Evolutionary conservation across 2,888 invertebrate species (phyloP).

Genomic region (Synergus gifuensis): DNA sequence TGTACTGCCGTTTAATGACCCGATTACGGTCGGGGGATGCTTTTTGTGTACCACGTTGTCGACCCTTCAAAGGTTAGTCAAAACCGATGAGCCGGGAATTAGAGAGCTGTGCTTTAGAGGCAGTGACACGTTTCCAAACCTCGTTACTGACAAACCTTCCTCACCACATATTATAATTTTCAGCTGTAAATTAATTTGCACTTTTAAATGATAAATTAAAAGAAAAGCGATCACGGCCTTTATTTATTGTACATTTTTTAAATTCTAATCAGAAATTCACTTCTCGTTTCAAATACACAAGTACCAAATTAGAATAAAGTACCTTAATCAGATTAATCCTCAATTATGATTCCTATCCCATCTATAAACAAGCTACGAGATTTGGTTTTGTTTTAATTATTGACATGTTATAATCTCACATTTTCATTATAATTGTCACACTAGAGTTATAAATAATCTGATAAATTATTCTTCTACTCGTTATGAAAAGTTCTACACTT

Average conservation of each 20-base stretch:
- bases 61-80: conserved; percentile 62
- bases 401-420: no score
- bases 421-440: no score
- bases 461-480: no score
- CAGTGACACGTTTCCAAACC: conserved; percentile 27
- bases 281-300: no score
- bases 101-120: conserved; percentile 27
- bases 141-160: conserved; percentile 7
- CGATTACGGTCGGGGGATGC: conserved; percentile 67
- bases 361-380: no score
- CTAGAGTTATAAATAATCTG: no score
- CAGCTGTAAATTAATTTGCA: neutral
- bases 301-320: no score
- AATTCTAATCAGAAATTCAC: no score
- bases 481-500: no score
- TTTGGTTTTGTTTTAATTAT: no score
- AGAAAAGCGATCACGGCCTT: neutral
- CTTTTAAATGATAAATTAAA: neutral
- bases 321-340: neutral
- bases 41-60: conserved; percentile 59
- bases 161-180: conserved; percentile 17
- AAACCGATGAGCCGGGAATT: conserved; percentile 42
- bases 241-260: no score
- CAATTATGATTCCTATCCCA: no score
- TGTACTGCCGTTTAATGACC: conserved; percentile 77